Percentiles rank a stretch among this genome's conserved stretches.
phyloP scores from a whole-genome alignment of 1,140 invertebrate genomes.

The Pentalonia nigronervosa region DNA sequence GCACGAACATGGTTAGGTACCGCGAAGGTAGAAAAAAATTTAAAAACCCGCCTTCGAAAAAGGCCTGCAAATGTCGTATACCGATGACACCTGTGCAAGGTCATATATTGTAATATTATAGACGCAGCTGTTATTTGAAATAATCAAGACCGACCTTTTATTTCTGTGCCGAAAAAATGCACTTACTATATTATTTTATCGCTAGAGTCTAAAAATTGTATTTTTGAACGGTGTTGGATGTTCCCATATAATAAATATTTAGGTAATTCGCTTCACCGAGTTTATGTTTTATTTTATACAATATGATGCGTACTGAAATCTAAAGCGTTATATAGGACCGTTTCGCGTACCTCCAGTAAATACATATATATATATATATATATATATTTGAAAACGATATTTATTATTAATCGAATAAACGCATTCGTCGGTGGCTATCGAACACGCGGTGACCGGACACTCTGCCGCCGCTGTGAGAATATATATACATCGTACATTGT shows the following conservation, averaged over 20 bases:
- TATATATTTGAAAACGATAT: neutral
- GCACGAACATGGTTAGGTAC: too few relatives aligned
- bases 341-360: neutral
- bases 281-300: too few relatives aligned
- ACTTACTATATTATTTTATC: neutral
- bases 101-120: neutral
- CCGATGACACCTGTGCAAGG: neutral
- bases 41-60: neutral
- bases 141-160: neutral
- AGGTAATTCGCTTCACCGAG: neutral
- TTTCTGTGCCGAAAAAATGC: neutral
- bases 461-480: neutral
- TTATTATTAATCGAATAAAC: constrained; percentile 5
- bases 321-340: neutral
- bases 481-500: neutral
- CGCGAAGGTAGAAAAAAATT: neutral
- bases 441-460: neutral
- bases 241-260: neutral
- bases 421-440: neutral
- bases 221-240: neutral
- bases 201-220: neutral
- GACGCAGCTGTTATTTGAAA: neutral
- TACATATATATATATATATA: neutral
- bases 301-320: neutral
- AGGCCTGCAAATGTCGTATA: neutral